Evolutionary conservation across 1,140 invertebrate genomes (phyloP), one percentile per base, ranked within the genome.

Genomic region (Teleopsis dalmanni): DNA sequence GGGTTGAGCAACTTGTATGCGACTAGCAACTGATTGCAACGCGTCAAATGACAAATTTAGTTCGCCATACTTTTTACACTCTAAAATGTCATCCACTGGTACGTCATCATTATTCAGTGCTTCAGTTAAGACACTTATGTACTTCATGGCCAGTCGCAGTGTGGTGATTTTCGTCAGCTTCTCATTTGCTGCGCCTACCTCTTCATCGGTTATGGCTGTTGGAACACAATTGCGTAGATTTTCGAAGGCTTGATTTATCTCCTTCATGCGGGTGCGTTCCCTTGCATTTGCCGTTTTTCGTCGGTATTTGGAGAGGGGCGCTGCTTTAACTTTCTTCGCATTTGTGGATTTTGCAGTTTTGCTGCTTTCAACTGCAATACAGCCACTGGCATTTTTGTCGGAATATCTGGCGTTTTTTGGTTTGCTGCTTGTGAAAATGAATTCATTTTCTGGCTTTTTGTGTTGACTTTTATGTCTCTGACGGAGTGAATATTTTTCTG

Each of bases 151-250:
- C 41, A 91, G 71, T 9, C 85, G 70, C n/a, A 93, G 72, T 3
- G 88, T 91, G 6, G 88, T 89, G 54, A 92, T 91, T 75, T 92
- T 93, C 25, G 89, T 92, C 43, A 90, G 70, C 72, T 91, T 91
- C 61, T 88, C 83, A 34, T 74, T 72, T 16, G 74, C 73, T 19
- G 72, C 73, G 9, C 72, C 72, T 10, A 59, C 44, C 51, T 65
- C 65, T 25, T 68, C 65, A 21, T 65, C 62, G 14, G 60, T 55
- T 16, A 73, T 65, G 7, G 65, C 62, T 11, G 74, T 72, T 2
- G 91, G 90, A 1, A 94, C 84, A 7, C 81, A 85, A 31, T 78
- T 76, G 18, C 87, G 76, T 1, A 94, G 73, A 3, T 79, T 76
- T 68, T 91, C 88, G 72, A 92, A 94, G 1, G 88, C 90, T 37